A percentile compares a stretch with the other conserved stretches of the same genome.
Evolutionary conservation across 2,113 vertebrate species (phyloP).

Genomic region (Mus pahari): DNA sequence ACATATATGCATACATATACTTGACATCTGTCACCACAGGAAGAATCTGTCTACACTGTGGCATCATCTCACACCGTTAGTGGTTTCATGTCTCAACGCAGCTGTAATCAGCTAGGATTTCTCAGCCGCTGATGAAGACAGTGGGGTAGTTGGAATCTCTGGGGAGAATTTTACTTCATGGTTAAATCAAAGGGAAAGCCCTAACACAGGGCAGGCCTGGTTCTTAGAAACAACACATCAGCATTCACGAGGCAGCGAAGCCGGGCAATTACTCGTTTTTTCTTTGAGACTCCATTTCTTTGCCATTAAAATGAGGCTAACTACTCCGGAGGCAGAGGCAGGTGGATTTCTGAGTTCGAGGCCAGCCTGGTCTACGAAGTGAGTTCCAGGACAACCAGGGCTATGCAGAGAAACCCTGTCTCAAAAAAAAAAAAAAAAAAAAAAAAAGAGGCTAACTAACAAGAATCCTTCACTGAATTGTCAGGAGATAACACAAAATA

Average conservation of each 20-base stretch:
- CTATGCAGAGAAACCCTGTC: too few species aligned
- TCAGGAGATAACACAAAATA: background rate
- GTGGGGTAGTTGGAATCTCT: rapidly evolving
- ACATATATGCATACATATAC: too few species aligned
- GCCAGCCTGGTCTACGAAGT: too few species aligned
- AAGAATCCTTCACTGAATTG: background rate
- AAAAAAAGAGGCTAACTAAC: background rate
- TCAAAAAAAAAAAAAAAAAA: too few species aligned
- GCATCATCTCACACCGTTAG: background rate
- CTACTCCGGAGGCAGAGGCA: too few species aligned
- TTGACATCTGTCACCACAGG: background rate
- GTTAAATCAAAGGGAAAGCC: background rate
- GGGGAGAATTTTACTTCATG: background rate
- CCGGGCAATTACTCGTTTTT: background rate
- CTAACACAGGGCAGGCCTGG: background rate
- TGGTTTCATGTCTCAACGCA: background rate
- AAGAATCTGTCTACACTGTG: too few species aligned
- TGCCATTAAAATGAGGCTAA: background rate
- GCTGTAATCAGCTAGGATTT: background rate
- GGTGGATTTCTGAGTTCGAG: too few species aligned
- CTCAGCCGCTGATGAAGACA: background rate
- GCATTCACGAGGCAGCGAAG: background rate
- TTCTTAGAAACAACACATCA: background rate
- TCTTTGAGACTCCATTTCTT: background rate
- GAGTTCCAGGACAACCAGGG: too few species aligned